phyloP scores from a whole-genome alignment of 2,888 invertebrate genomes.

The Resseliella maxima region DNA sequence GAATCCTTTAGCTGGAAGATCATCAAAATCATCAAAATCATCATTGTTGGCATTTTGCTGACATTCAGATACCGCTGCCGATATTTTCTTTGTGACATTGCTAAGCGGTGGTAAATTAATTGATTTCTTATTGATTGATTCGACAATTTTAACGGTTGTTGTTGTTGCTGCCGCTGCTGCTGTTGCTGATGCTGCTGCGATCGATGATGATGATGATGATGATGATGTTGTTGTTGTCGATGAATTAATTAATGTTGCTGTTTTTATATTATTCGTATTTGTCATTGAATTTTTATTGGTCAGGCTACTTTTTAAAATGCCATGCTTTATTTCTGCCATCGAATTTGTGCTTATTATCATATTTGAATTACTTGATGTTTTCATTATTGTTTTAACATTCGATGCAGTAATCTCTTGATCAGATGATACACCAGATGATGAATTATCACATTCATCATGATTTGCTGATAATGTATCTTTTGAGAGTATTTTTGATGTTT shows the following conservation, averaged over 20 bases:
- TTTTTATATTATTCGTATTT: neutral
- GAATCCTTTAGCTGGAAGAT: conserved; percentile 68
- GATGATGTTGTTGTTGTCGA: conserved; percentile 59
- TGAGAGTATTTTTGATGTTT: conserved; percentile 56
- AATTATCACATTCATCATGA: conserved; percentile 86
- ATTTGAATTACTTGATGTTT: conserved; percentile 20
- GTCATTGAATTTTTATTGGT: conserved; percentile 61
- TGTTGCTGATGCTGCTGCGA: neutral
- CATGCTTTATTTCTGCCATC: conserved; percentile 63
- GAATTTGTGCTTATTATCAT: conserved; percentile 61
- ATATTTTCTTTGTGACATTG: conserved; percentile 60
- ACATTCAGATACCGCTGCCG: conserved; percentile 55
- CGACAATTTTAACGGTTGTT: conserved; percentile 61
- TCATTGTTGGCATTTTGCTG: conserved; percentile 60
- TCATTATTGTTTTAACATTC: conserved; percentile 63
- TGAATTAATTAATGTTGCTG: too few relatives aligned
- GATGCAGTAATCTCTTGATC: conserved; percentile 80
- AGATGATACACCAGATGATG: conserved; percentile 88
- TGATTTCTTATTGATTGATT: conserved; percentile 62
- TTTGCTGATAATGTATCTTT: conserved; percentile 62
- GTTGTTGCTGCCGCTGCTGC: too few relatives aligned
- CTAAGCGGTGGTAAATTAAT: conserved; percentile 61
- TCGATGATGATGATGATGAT: conserved; percentile 54
- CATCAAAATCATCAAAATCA: conserved; percentile 65
- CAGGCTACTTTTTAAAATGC: neutral